Evolutionary conservation across 92 coral and sea anemone genomes (phyloP).

Genomic region (Ricordea florida): DNA sequence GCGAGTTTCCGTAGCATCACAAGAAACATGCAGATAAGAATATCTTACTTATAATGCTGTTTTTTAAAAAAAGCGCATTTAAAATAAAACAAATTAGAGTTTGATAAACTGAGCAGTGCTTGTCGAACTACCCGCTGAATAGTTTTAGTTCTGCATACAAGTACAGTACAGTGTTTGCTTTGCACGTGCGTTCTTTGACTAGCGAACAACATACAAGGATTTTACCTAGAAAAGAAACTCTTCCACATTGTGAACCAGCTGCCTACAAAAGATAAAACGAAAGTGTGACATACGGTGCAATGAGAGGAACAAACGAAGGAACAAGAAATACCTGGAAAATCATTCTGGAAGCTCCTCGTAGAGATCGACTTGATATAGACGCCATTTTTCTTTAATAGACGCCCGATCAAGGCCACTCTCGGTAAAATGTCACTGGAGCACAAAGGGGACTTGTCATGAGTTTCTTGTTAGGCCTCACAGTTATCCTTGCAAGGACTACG

Average conservation of each 20-base stretch:
- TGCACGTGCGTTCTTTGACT: constrained; percentile 4
- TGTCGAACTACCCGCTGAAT: no score
- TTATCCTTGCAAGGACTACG: no score
- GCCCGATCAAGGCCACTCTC: constrained; percentile 1
- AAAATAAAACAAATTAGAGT: no score
- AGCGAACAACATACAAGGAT: neutral
- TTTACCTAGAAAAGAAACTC: constrained; percentile 30
- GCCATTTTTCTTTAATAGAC: constrained; percentile 73
- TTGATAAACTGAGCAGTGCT: no score
- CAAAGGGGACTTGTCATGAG: no score
- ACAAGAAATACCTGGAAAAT: constrained; percentile 33
- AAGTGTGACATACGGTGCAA: neutral
- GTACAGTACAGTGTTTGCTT: neutral
- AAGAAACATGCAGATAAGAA: no score
- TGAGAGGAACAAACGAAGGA: neutral
- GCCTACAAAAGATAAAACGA: neutral
- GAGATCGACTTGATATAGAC: constrained; percentile 51
- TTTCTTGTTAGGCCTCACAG: no score
- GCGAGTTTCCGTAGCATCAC: no score
- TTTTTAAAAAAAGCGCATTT: no score
- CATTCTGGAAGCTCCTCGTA: constrained; percentile 50
- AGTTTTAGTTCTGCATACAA: neutral
- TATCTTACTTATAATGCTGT: no score
- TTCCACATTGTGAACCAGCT: constrained; percentile 20
- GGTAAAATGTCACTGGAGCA: neutral